These are phyloP conservation scores for Halichoeres trimaculatus DNA, from an alignment of 2,113 vertebrate genomes.

Conservation along the genomic window DNA sequence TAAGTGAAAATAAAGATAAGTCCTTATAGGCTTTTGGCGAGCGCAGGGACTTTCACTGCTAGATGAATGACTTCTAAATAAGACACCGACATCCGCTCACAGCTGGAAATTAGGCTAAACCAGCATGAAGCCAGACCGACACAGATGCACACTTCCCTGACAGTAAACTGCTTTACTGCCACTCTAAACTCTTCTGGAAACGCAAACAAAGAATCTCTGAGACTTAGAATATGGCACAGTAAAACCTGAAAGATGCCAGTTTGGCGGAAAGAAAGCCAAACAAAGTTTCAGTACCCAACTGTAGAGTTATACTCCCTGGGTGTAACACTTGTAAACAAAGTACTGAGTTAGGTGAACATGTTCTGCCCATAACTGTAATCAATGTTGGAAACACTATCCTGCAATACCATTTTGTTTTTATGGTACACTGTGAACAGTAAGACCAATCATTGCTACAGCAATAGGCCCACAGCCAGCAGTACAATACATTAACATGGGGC, in stretches of 20 bases:
- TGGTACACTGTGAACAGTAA: conserved; percentile 15
- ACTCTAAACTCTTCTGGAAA: conserved; percentile 15
- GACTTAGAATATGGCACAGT: background rate
- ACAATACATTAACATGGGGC: conserved; percentile 5
- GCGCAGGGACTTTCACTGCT: conserved; percentile 41
- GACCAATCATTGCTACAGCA: conserved; percentile 19
- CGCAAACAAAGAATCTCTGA: background rate
- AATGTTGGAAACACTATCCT: conserved; percentile 4
- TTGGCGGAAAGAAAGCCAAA: background rate
- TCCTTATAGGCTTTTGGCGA: conserved; percentile 27
- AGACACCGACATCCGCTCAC: conserved; percentile 49
- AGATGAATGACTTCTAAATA: conserved; percentile 51
- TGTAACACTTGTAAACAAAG: background rate
- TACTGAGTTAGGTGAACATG: background rate
- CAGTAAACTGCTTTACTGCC: conserved; percentile 27
- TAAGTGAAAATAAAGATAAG: conserved; percentile 30
- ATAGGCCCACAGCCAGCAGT: conserved; percentile 13
- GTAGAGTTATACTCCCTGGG: background rate
- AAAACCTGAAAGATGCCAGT: background rate
- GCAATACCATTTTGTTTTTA: conserved; percentile 18
- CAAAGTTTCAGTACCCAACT: background rate
- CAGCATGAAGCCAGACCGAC: conserved; percentile 40
- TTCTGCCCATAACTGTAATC: conserved; percentile 4
- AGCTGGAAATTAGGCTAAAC: conserved; percentile 57
- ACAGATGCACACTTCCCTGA: conserved; percentile 35